Base-by-base conservation (phyloP, 2,888 invertebrate genomes). In the Polia nebulosa region DNA sequence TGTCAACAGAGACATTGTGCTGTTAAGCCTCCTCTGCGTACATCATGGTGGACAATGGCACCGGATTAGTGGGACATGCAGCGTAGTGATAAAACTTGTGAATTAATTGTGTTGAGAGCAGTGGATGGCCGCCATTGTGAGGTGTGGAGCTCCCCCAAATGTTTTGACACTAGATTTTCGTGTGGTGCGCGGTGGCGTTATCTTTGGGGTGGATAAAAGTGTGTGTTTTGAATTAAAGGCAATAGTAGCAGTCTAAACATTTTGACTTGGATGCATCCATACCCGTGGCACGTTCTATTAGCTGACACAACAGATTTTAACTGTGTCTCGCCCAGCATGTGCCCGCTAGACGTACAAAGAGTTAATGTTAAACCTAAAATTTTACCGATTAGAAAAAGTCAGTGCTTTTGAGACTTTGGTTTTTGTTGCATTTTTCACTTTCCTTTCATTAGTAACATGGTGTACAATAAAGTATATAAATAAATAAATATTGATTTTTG, bases 1-100 rank as follows among this genome's bases (percentile, higher is more conserved):
- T 76, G 81, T 81, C 83, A 76, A 36, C 73, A 49, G 22, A 55
- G 34, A 69, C 83, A 72, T 69, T 78, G 82, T 70, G 66, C 70
- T 41, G 61, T 32, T 78, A 77, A 83, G 76, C 83, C 73, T 58
- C 51, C 65, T 58, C 75, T 62, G 66, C 79, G 73, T 83, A 72
- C 69, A 77, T 81, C 77, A 76, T 74, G 52, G 64, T 36, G 73
- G 78, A 82, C 82, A 82, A 82, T 82, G 47, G 75, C 27, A 20
- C 47, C 53, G 82, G 82, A 82, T 82, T 82, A 82, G 78, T 51
- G 73, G 74, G 44, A 73, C 67, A 76, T 82, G 82, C 81, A 78
- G 62, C 70, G 51, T 51, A 32, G 72, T 64, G 82, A 82, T 82
- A 82, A 82, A 82, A 82, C 74, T 74, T 32, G 55, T 71, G 78